Base-by-base conservation (phyloP, 2,113 vertebrate species). In the Crotalus helleri region DNA sequence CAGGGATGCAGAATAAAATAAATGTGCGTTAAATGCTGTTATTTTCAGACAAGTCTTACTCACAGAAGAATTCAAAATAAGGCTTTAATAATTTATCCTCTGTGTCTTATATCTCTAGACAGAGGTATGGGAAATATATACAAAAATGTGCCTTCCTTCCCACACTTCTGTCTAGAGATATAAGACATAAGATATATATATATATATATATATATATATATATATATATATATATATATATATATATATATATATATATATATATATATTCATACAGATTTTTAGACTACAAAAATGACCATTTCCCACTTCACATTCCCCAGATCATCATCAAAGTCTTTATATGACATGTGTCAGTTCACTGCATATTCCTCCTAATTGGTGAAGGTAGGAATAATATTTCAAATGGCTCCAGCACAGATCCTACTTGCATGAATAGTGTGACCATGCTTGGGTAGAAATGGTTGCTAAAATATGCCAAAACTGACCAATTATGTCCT, bases 261-360 rank as follows among this genome's bases (percentile, higher is more conserved):
- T 44, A 44, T 44, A 44, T 44, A 44, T 44, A 44, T 44, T 39
- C 91, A 95, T 85, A 95, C 93, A 51, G 17, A 9, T 23, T 94
- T 94, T 96, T 95, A 94, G 51, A 95, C 90, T 95, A 94, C 85
- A 94, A 96, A 1, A 94, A 96, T 94, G 95, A 95, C 93, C 96
- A 93, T 59, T 96, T 94, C 58, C 93, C 94, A 55, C 24, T 85
- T 53, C n/a, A 23, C 13, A 97, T 94, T 94, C 94, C 94, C 7
- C 90, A 96, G 95, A 97, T 96, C 92, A 95, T 96, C 96, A 96
- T 96, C 92, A 96, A 97, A 95, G 96, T 39, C 69, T 74, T 39
- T 74, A 74, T 4, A 74, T 74, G 15, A 19, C 5, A n/a, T 4
- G 1, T 69, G 29, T 69, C 64, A n/a, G 29, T 69, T 15, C 29